Base-by-base conservation (phyloP, 2,113 vertebrate species). In the Butastur rufipennis region DNA sequence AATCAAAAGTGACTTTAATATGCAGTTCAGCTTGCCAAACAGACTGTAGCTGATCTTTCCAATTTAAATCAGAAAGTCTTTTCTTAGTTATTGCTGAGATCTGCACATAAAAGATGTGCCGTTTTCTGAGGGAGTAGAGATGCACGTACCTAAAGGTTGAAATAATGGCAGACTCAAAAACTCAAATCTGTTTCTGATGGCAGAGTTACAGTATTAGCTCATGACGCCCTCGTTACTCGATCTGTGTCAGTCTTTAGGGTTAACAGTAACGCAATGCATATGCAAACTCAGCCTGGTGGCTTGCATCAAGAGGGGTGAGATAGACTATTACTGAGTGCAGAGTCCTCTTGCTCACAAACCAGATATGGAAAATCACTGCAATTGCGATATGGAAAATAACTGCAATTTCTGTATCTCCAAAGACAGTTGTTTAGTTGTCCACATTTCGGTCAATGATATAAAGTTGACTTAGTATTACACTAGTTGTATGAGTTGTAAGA, bases 1-100 rank as follows among this genome's bases (percentile, higher is more conserved):
- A 93, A 97, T 93, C 73, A 93, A 81, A 96, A 93, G 53, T 94
- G 70, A 96, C 86, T 97, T 81, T 91, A 95, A 91, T 68, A 53
- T 81, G 27, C 59, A 29, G 7, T 86, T 94, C 62, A 88, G 56
- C 52, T 82, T 95, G 45, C 40, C 91, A 95, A 95, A 81, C 50
- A 85, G 50, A 91, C 42, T 86, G 36, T 92, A 75, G 92, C 52
- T 96, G 86, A 91, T 97, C 67, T 87, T 96, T 92, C 80, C 67
- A 88, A 71, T 94, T 96, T 91, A 94, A 91, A 90, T 95, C 81
- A 68, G 94, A 86, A 95, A 93, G 31, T 78, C 36, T 70, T 93
- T 83, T 67, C 52, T 85, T 90, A 45, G n/a, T 91, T 95, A 73
- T 66, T 97, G 73, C 77, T 98, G 87, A 97, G 72, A 91, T 93